Percentiles rank a stretch among this genome's conserved stretches.
phyloP scores from a whole-genome alignment of 1,140 invertebrate species.

The Drosophila pallidifrons region DNA sequence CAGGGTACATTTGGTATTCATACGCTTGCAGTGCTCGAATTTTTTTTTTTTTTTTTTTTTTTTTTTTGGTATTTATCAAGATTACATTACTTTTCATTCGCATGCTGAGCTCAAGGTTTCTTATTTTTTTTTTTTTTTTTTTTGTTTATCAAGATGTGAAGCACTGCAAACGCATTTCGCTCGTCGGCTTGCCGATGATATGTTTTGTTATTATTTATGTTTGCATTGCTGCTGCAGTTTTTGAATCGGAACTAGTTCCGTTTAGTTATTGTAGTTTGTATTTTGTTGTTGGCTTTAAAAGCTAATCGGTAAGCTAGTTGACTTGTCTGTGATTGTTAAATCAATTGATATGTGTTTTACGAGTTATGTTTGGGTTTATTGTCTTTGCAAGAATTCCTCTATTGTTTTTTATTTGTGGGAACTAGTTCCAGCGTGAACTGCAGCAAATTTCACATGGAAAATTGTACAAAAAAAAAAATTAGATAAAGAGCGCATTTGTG shows the following conservation, averaged over 20 bases:
- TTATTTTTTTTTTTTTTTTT: too few species aligned
- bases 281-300: conserved; percentile 27
- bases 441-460: conserved; percentile 3
- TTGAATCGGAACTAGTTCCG: conserved; percentile 25
- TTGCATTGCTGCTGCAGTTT: neutral
- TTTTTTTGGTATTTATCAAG: too few species aligned
- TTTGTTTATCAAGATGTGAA: too few species aligned
- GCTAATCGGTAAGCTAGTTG: conserved; percentile 35
- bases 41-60: too few species aligned
- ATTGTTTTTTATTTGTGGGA: conserved; percentile 10
- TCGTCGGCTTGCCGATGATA: conserved; percentile 13
- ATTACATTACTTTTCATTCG: too few species aligned
- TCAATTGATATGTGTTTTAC: conserved; percentile 47
- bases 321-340: conserved; percentile 30
- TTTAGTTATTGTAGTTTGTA: neutral
- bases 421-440: conserved; percentile 18
- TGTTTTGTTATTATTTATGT: neutral
- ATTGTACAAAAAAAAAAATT: neutral
- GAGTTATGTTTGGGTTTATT: conserved; percentile 35
- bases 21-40: neutral
- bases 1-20: conserved; percentile 68
- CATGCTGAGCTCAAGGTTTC: too few species aligned
- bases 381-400: conserved; percentile 19
- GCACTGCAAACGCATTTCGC: conserved; percentile 1
- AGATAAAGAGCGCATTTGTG: neutral